These are phyloP conservation scores for Micrasema longulum DNA, from an alignment of 1,140 invertebrate species.

Conservation along the genomic window DNA sequence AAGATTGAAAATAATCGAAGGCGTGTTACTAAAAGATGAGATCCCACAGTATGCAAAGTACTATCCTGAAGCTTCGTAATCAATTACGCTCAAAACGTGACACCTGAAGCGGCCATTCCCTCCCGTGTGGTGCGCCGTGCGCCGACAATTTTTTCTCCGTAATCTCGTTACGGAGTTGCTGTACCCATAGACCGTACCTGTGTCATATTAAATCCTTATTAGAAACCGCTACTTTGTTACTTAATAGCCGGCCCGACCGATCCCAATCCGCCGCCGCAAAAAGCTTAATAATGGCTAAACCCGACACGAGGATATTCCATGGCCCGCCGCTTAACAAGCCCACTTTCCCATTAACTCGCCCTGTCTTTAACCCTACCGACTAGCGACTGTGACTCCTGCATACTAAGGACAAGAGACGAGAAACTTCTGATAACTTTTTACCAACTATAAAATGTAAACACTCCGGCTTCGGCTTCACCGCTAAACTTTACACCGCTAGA, in stretches of 20 bases:
- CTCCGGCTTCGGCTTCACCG: too few relatives aligned
- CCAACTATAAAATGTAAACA: too few relatives aligned
- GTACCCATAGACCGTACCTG: too few relatives aligned
- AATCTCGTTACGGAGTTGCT: constrained; percentile 46
- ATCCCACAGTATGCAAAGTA: constrained; percentile 42
- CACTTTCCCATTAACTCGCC: constrained; percentile 19
- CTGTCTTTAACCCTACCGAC: constrained; percentile 12
- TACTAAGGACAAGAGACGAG: too few relatives aligned
- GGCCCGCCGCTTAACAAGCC: constrained; percentile 22
- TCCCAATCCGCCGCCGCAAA: constrained; percentile 35
- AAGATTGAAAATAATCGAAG: too few relatives aligned
- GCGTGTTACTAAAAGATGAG: neutral
- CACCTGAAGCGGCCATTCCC: constrained; percentile 47
- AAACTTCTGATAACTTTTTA: too few relatives aligned
- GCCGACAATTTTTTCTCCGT: constrained; percentile 43
- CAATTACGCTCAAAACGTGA: constrained; percentile 53
- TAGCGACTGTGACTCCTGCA: too few relatives aligned
- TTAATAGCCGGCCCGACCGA: constrained; percentile 36
- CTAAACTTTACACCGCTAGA: too few relatives aligned
- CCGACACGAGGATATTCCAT: neutral
- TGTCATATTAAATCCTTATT: constrained; percentile 55
- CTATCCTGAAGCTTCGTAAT: constrained; percentile 49
- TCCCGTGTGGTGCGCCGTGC: constrained; percentile 7
- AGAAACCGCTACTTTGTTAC: constrained; percentile 49
- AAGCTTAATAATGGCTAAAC: constrained; percentile 42